These are phyloP conservation scores for Uria aalge DNA, from an alignment of 2,113 vertebrate species.

Conservation along the genomic window DNA sequence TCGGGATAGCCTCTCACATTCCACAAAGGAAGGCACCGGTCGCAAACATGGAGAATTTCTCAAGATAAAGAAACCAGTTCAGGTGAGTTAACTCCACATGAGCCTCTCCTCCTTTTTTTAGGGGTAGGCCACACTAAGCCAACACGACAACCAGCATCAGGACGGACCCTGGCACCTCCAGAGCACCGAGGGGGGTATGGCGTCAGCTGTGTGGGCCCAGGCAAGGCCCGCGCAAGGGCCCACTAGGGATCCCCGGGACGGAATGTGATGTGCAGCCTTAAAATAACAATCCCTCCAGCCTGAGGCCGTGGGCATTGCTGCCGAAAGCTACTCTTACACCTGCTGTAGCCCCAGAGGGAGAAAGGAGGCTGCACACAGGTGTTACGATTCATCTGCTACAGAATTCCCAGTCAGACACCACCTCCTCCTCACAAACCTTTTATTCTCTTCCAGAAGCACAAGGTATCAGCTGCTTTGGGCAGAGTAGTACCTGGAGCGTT, in stretches of 20 bases:
- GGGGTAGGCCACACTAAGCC: background rate
- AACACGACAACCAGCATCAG: background rate
- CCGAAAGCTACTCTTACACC: background rate
- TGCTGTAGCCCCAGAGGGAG: background rate
- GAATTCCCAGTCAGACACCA: background rate
- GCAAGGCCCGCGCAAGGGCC: background rate
- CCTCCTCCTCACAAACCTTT: background rate
- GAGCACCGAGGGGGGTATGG: background rate
- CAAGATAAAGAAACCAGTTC: background rate
- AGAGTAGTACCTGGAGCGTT: background rate
- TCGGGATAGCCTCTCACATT: background rate
- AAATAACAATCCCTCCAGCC: background rate
- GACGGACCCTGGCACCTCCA: too few species aligned
- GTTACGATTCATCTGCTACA: background rate
- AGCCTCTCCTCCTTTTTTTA: background rate
- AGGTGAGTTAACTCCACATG: background rate
- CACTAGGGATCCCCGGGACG: background rate
- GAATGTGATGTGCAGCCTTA: background rate
- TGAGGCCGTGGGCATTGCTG: background rate
- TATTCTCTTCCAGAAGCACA: background rate
- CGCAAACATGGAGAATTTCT: background rate
- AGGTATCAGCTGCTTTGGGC: background rate
- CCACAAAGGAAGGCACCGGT: accelerated
- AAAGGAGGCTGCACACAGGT: background rate
- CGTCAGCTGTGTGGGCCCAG: accelerated